Conservation (phyloP, 1,140 invertebrate species). For the Pissodes strobi region DNA sequence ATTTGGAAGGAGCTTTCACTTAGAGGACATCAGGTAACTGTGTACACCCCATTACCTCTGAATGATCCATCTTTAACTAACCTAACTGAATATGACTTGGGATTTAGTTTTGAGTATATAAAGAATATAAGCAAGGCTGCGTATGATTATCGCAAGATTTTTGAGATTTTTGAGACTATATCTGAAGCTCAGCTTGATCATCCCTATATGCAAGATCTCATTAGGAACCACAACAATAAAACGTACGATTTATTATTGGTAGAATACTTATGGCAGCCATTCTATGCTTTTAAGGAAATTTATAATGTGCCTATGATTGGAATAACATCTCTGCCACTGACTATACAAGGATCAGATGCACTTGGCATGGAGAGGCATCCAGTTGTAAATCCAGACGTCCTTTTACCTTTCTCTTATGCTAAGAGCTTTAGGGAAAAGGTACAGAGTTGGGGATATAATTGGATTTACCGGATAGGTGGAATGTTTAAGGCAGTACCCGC, state of each 20-base stretch:
- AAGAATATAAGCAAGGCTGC: slow-evolving; percentile 1
- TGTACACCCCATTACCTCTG: slow-evolving; percentile 41
- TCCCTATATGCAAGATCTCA: slow-evolving; percentile 22
- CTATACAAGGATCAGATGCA: background rate
- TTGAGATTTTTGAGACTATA: background rate
- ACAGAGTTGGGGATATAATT: slow-evolving; percentile 11
- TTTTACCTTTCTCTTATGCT: slow-evolving; percentile 10
- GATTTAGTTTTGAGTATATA: slow-evolving; percentile 17
- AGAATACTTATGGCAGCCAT: slow-evolving; percentile 24
- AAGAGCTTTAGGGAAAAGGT: slow-evolving; percentile 30
- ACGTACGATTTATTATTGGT: slow-evolving; percentile 37
- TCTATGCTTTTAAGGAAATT: slow-evolving; percentile 37
- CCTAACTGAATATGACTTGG: slow-evolving; percentile 42
- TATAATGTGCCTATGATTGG: slow-evolving; percentile 40
- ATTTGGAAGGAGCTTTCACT: slow-evolving; percentile 50
- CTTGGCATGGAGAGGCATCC: slow-evolving; percentile 37
- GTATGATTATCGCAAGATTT: slow-evolving; percentile 7
- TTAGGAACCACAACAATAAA: slow-evolving; percentile 27
- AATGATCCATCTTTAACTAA: slow-evolving; percentile 39
- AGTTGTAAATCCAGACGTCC: slow-evolving; percentile 30
- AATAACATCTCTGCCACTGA: slow-evolving; percentile 27
- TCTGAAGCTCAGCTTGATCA: slow-evolving; percentile 21
- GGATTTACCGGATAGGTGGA: background rate
- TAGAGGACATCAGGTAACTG: slow-evolving; percentile 41
- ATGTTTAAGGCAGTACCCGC: background rate